Base-by-base conservation (phyloP, 2,888 invertebrate genomes). In the Campaea margaritaria region DNA sequence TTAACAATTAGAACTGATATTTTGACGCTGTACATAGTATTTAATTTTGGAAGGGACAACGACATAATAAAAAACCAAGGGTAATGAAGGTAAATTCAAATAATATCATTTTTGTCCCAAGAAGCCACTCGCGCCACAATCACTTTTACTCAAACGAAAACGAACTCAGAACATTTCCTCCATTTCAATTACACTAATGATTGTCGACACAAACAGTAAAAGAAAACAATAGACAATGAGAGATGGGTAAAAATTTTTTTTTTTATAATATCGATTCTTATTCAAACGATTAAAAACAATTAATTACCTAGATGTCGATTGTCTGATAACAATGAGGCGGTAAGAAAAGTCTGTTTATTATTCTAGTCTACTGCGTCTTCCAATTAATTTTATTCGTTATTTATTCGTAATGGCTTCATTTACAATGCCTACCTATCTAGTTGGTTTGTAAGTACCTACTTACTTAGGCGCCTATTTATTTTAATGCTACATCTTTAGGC, bases 211-310 rank as follows among this genome's bases (percentile, higher is more conserved):
- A n/a, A n/a, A n/a, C n/a, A 14, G 4, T 7, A 8, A 12, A 12
- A n/a, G 5, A 12, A 4, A 53, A 59, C 58, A 59, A 59, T 59
- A 34, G 53, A 59, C 53, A 59, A 53, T 47, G 58, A 49, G 39
- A 38, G 28, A 48, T n/a, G 14, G 14, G 45, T 13, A 43, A 42
- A 42, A 48, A 53, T 46, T 45, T 28, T 36, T 47, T 48, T 48
- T 14, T 50, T 28, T 12, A 13, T 48, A 16, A 16, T 41, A 11
- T 31, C 51, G 16, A 44, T 50, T 28, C 9, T 7, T 31, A 31
- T 31, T 31, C 31, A 1, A 7, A 9, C 8, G 1, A 9, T 7
- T 31, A 7, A 31, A 21, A 44, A 51, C 31, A 57, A 50, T 15
- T 31, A 56, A 50, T 57, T 51, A n/a, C n/a, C n/a, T n/a, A 45